Conservation (phyloP, 1,140 invertebrate genomes). For the Archivesica marissinica region DNA sequence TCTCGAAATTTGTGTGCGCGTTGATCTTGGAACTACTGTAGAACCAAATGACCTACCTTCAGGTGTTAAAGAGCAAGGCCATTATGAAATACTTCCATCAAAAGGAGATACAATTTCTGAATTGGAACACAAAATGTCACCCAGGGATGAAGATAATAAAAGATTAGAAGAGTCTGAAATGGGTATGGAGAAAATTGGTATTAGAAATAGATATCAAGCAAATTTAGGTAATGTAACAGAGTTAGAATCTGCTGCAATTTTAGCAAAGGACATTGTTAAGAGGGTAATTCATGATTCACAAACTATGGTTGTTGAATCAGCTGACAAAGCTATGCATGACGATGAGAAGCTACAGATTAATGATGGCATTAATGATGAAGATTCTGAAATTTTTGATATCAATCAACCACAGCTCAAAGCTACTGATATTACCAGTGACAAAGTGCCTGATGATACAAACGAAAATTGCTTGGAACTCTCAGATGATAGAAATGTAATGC, state of each 20-base stretch:
- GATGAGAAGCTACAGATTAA: not conserved
- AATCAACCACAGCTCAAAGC: not conserved
- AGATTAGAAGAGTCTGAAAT: no score
- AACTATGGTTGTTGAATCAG: not conserved
- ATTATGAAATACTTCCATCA: no score
- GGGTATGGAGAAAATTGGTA: not conserved
- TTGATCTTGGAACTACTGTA: not conserved
- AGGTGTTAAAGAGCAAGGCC: no score
- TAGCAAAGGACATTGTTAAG: conserved; percentile 25
- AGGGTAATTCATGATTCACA: not conserved
- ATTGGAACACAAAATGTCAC: no score
- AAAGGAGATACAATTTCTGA: no score
- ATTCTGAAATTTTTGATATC: not conserved
- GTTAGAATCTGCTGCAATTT: not conserved
- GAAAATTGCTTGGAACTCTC: not conserved
- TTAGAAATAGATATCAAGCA: not conserved
- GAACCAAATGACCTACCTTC: not conserved
- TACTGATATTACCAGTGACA: not conserved
- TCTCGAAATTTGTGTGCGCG: conserved; percentile 28
- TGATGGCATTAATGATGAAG: not conserved
- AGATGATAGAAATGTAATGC: not conserved
- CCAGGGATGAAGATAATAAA: no score
- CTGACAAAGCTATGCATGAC: conserved; percentile 10
- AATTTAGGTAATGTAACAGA: no score
- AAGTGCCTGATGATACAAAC: not conserved